phyloP scores from a whole-genome alignment of 1,140 invertebrate genomes.

The Heliconius hermathena region DNA sequence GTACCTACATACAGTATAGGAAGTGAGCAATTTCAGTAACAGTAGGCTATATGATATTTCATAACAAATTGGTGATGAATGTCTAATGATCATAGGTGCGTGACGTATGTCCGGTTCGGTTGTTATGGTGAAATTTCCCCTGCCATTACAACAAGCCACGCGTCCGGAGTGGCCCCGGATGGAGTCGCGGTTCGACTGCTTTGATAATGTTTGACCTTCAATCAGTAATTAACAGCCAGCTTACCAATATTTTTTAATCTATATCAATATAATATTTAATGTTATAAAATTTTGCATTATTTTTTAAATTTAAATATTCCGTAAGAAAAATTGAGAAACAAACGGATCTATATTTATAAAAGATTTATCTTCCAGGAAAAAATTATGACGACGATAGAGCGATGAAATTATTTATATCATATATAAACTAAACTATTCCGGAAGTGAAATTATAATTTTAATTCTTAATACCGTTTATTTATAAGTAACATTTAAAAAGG shows the following conservation, averaged over 20 bases:
- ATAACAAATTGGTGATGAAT: constrained; percentile 51
- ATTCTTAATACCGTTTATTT: background rate
- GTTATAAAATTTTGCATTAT: background rate
- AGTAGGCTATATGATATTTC: constrained; percentile 27
- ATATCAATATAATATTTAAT: constrained; percentile 16
- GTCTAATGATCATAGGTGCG: constrained; percentile 62
- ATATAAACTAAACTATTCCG: constrained; percentile 9
- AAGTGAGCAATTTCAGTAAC: constrained; percentile 22
- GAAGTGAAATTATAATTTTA: background rate
- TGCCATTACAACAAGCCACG: constrained; percentile 67
- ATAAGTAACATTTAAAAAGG: constrained; percentile 7
- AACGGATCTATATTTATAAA: background rate
- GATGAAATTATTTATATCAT: background rate
- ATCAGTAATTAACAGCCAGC: constrained; percentile 40
- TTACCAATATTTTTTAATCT: constrained; percentile 20
- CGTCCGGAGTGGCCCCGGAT: constrained; percentile 69
- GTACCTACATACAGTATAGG: background rate
- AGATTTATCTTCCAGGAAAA: background rate
- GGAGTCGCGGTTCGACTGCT: constrained; percentile 66
- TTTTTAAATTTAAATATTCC: background rate
- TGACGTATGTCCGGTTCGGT: constrained; percentile 57
- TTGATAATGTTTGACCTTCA: constrained; percentile 64
- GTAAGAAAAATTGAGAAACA: background rate
- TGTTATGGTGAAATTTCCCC: constrained; percentile 77
- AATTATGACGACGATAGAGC: background rate